Evolutionary conservation across 1,140 invertebrate genomes (phyloP), one percentile per base, ranked within the genome.

Genomic region (Sycophila sp.): DNA sequence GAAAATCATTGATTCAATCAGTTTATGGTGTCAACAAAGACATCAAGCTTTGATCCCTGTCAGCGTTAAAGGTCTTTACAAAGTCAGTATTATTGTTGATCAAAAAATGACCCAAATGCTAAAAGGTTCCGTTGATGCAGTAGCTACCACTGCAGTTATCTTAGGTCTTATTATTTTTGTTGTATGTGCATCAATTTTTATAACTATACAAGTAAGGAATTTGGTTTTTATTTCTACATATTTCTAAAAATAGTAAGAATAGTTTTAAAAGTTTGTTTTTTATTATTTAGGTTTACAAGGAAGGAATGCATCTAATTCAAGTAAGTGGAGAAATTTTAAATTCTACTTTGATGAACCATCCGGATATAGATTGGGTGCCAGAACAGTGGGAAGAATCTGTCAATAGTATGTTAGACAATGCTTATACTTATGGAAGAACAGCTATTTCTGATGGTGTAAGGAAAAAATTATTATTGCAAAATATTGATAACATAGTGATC

Each of bases 241-340:
- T 59, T n/a, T 51, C 8, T 2, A 24, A 10, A 58, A 22, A 22
- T n/a, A 38, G 13, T 2, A 24, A 10, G 38, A 22, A 22, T n/a
- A 38, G 13, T 17, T 53, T 24, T 38, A 24, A 17, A 6, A 55
- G 17, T 63, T 62, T 22, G 15, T 65, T 30, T 36, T 55, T 67
- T 17, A 55, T 55, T 69, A 42, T 85, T 8, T 84, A 98, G 94
- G 91, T 98, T 66, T 98, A 99, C 82, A 94, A 93, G 15, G 98
- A 99, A 88, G 96, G 94, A 22, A 93, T 98, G 80, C 95, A 98
- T 78, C 88, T 99, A 28, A 90, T 98, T 22, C 93, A 96, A 83
- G 89, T 98, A 45, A 92, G 92, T 26, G 93, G 94, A 58, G 95
- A 95, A 83, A 88, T 98, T 13, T 89, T 98, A 11, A 98, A 98